Base-by-base conservation (phyloP, 1,140 invertebrate species). In the Panagrolaimus sp. region DNA sequence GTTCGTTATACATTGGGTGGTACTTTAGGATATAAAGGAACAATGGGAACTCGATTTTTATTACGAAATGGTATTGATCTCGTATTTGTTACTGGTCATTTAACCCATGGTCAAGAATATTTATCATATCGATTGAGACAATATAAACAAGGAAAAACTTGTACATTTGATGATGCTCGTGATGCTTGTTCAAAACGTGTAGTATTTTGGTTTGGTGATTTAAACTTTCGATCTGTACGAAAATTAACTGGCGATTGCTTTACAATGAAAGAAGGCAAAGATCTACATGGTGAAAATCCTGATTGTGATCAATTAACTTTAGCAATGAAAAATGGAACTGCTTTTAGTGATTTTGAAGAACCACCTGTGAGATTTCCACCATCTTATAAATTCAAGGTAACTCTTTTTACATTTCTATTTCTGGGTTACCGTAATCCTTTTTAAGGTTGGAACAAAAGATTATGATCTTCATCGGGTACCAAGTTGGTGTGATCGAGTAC, bases 41-140 rank as follows among this genome's bases (percentile, higher is more conserved):
- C 51, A 57, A 57, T 57, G 51, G 51, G 51, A 57, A 57, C 27
- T 57, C 51, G 51, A 1, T 25, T 57, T 57, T 16, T 57, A 27
- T 27, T 57, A 16, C 20, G 51, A 27, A 57, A 57, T 57, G 51
- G 51, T 27, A 20, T 57, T n/a, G 51, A 57, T 57, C 13, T 57
- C 9, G 51, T 57, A 1, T 57, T 57, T 20, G 51, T 57, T n/a
- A 57, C 51, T 11, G 27, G 51, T 27, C 51, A 57, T 57, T 27
- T 57, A 25, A 27, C 27, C n/a, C 51, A 57, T 57, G 51, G 51
- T 20, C 20, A 57, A 11, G 51, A 20, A 16, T 25, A 57, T 20
- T 20, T 27, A 27, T 20, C 20, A 25, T 57, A 25, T 20, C 20
- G 51, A 5, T 57, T 20, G 11, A 57, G 20, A 27, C 51, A 57